Evolutionary conservation across 2,113 vertebrate species (phyloP).

Genomic region (Caloenas nicobarica): DNA sequence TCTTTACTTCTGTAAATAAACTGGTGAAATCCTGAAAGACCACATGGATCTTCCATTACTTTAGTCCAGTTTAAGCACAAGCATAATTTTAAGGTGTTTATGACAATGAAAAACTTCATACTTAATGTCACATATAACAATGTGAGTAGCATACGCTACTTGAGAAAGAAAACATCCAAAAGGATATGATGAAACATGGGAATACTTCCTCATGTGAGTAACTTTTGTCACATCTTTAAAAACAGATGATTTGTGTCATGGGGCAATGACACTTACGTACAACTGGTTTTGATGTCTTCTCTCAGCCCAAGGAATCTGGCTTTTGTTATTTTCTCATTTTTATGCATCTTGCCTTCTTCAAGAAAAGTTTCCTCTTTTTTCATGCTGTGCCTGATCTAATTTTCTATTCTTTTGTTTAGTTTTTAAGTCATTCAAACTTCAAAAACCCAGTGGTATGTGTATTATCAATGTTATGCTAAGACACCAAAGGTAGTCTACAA

Average conservation of each 20-base stretch:
- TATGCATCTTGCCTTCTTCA: background rate
- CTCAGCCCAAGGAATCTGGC: background rate
- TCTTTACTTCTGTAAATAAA: background rate
- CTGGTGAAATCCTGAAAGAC: background rate
- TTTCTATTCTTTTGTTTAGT: constrained; percentile 38
- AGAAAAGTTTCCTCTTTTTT: constrained; percentile 20
- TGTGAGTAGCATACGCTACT: background rate
- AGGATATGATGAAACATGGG: background rate
- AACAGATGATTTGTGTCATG: background rate
- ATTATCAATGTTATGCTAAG: constrained; percentile 48
- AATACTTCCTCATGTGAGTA: background rate
- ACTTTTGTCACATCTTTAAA: background rate
- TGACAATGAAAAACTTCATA: background rate
- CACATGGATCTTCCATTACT: background rate
- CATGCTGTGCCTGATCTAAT: background rate
- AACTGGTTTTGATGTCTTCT: constrained; percentile 20
- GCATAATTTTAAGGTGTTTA: background rate
- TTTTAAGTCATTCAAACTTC: constrained; percentile 23
- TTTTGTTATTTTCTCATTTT: background rate
- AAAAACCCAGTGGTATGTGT: constrained; percentile 31
- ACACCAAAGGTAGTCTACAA: constrained; percentile 27
- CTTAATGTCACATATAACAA: background rate
- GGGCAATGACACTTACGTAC: background rate
- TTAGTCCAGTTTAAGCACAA: background rate
- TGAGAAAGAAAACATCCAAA: background rate